Percentiles rank a stretch among this genome's conserved stretches.
phyloP scores from a whole-genome alignment of 2,797 vertebrate species.

The Vultur gryphus region DNA sequence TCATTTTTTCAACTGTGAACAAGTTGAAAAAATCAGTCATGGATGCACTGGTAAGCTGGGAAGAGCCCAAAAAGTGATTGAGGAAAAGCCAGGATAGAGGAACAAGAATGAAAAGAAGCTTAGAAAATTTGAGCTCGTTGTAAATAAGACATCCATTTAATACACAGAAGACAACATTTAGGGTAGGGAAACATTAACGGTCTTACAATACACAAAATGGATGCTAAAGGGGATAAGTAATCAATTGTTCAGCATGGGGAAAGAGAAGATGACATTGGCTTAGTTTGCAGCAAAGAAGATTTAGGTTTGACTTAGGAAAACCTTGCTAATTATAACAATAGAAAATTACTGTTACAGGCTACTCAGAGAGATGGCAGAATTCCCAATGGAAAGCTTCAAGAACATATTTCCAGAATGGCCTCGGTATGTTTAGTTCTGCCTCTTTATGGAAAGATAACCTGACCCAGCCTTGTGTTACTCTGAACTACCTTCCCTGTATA shows the following conservation, averaged over 20 bases:
- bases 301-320: slow-evolving; percentile 26
- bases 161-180: neutral
- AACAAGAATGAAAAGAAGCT: neutral
- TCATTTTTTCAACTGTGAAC: neutral
- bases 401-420: neutral
- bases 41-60: neutral
- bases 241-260: neutral
- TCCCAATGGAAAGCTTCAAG: neutral
- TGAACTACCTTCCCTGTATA: neutral
- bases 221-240: neutral
- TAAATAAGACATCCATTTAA: neutral
- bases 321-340: slow-evolving; percentile 13
- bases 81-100: neutral
- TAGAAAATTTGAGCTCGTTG: neutral
- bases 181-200: neutral
- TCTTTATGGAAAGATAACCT: neutral
- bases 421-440: neutral
- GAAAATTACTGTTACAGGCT: neutral
- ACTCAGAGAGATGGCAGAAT: neutral
- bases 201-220: neutral
- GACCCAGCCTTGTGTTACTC: neutral
- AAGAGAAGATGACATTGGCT: neutral
- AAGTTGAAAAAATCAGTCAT: neutral
- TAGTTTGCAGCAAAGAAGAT: neutral
- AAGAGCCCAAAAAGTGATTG: neutral